Base-by-base conservation (phyloP, 2,797 vertebrate genomes). In the Myotis planiceps region DNA sequence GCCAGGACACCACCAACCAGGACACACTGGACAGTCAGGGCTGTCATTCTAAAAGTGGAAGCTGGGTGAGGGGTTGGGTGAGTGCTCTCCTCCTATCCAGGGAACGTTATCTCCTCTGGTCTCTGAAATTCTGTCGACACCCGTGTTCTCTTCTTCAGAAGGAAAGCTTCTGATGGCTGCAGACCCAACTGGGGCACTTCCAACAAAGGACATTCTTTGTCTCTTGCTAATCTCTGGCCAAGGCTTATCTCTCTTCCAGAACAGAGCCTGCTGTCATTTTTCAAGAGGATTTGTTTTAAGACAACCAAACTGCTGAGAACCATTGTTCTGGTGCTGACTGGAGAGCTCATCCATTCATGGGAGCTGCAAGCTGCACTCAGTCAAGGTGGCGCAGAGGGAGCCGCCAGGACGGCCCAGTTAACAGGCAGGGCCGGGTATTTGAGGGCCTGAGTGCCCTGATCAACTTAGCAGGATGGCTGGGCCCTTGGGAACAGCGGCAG, bases 361-460 rank as follows among this genome's bases (percentile, higher is more conserved):
- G 75, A 34, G 12, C 37, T n/a, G 1, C 9, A 34, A 74, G 12
- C 23, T 87, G 23, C 4, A 29, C 4, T 25, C 37, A 21, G 47
- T 39, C 37, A 23, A 32, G 60, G 29, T 1, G 4, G 32, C 60
- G 55, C 45, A 3, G 58, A 69, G 18, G 14, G 12, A 45, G 60
- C 29, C 6, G 1, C 29, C 37, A 32, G 49, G 19, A 39, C 58
- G 65, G 27, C 39, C 25, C 49, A 51, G 23, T 12, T n/a, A 14
- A 72, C 21, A 81, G 53, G 72, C 37, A 29, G 23, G 10, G 6
- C 23, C 21, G 27, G n/a, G 21, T 27, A 49, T 84, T 58, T 27
- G 79, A 88, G 60, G 80, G 89, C 92, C 85, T 75, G 76, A 96
- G 25, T 12, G 66, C 95, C 69, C 42, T 53, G 65, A 76, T 89